Evolutionary conservation across 2,113 vertebrate species (phyloP).

Genomic region (Narcine bancroftii): DNA sequence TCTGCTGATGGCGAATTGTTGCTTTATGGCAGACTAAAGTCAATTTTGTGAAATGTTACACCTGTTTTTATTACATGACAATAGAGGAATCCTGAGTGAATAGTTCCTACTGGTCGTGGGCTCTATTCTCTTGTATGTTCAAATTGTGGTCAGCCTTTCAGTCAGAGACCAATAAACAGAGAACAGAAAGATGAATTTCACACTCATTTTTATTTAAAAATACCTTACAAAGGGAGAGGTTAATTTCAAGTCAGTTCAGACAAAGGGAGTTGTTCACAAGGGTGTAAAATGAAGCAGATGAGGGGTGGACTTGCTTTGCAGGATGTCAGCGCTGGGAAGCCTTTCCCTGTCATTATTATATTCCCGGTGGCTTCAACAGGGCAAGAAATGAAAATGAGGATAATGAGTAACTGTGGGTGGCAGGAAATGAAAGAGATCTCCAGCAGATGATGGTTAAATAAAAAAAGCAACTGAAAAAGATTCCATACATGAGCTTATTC

Average conservation of each 20-base stretch:
- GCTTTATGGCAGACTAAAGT: no score
- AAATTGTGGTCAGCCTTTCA: not conserved
- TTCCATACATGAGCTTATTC: not conserved
- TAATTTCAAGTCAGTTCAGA: not conserved
- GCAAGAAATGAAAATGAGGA: not conserved
- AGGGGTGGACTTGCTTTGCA: not conserved
- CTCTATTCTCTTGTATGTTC: not conserved
- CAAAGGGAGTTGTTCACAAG: not conserved
- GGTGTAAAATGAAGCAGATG: not conserved
- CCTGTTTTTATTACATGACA: no score
- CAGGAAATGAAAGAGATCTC: not conserved
- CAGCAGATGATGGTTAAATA: not conserved
- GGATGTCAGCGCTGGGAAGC: not conserved
- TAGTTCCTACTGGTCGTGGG: no score
- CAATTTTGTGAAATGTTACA: no score
- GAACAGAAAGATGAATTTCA: not conserved
- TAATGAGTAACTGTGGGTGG: not conserved
- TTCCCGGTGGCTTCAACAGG: not conserved
- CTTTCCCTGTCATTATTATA: not conserved
- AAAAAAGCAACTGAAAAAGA: conserved; percentile 14
- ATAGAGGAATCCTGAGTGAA: no score
- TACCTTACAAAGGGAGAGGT: not conserved
- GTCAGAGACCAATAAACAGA: not conserved
- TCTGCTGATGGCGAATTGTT: no score
- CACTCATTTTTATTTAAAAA: not conserved